A percentile compares a stretch with the other conserved stretches of the same genome.
phyloP scores from a whole-genome alignment of 1,140 invertebrate genomes.

The Eubasilissa regina region DNA sequence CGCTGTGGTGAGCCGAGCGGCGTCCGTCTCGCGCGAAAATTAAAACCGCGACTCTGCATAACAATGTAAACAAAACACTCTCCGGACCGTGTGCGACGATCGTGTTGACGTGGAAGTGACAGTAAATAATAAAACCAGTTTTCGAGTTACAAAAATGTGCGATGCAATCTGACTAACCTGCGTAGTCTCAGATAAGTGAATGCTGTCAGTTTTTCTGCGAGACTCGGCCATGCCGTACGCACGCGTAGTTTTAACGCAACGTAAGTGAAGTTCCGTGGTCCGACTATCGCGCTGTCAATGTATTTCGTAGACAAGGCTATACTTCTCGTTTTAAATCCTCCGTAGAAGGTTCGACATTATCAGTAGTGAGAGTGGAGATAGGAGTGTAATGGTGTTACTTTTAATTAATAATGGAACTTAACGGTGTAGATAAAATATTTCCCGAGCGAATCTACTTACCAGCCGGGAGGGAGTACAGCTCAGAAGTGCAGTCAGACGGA shows the following conservation, averaged over 20 bases:
- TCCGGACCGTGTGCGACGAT: background rate
- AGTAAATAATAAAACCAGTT: slow-evolving; percentile 13
- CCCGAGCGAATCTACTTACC: slow-evolving; percentile 54
- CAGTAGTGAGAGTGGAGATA: background rate
- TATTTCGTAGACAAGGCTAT: background rate
- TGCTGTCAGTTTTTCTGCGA: background rate
- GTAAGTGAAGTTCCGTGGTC: background rate
- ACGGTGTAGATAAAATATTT: background rate
- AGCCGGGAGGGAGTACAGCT: slow-evolving; percentile 33
- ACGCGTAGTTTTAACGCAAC: background rate
- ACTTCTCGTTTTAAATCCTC: background rate
- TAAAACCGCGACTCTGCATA: background rate
- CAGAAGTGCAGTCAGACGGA: slow-evolving; percentile 4
- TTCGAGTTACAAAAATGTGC: slow-evolving; percentile 8
- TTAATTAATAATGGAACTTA: slow-evolving; percentile 3
- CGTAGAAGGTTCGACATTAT: background rate
- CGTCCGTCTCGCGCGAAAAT: background rate
- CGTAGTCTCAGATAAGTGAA: background rate
- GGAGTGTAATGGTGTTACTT: background rate
- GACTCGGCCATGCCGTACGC: background rate
- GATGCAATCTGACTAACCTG: background rate
- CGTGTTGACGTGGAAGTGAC: background rate
- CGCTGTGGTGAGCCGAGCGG: background rate
- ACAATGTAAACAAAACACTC: slow-evolving; percentile 4
- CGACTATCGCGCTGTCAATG: slow-evolving; percentile 5